Base-by-base conservation (phyloP, 1,140 invertebrate species). In the Trichonephila clavipes region DNA sequence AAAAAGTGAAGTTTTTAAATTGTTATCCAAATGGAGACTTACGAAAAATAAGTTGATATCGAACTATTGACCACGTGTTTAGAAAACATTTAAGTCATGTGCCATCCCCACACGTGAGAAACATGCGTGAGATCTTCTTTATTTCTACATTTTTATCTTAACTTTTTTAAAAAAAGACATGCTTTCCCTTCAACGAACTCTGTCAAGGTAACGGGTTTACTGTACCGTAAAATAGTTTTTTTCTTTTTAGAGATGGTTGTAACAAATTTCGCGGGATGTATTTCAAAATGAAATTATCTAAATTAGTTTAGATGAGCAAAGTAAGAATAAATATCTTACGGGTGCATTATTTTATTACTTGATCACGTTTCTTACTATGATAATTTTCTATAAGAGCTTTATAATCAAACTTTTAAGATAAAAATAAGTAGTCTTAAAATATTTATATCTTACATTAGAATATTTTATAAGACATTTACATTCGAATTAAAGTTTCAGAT, bases 151-250 rank as follows among this genome's bases (percentile, higher is more conserved):
- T n/a, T 66, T 40, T 24, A 24, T 66, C n/a, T 66, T 66, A 21
- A 12, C 8, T 10, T n/a, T 51, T 66, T n/a, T 10, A 24, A 66
- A 66, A 24, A 66, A 66, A n/a, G 21, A n/a, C 24, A n/a, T 64
- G n/a, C 5, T 69, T 14, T 24, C n/a, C 14, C 8, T 24, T 7
- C 8, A 28, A 24, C 14, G 24, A n/a, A 3, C 66, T 69, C 24
- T 69, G 21, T 3, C 66, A 69, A 69, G 66, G 66, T 69, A 69
- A 24, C 66, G 66, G 66, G 66, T 69, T 69, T 69, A 69, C 66
- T 69, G 66, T 28, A 69, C 8, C 24, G 24, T 14, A 69, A 69
- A 69, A 69, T 21, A 24, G n/a, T 69, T 69, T 69, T 69, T 21
- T 3, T 69, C n/a, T 69, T 69, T 24, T n/a, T 24, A 28, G 5